phyloP scores from a whole-genome alignment of 2,888 invertebrate genomes.

The Ormyrus nitidulus region DNA sequence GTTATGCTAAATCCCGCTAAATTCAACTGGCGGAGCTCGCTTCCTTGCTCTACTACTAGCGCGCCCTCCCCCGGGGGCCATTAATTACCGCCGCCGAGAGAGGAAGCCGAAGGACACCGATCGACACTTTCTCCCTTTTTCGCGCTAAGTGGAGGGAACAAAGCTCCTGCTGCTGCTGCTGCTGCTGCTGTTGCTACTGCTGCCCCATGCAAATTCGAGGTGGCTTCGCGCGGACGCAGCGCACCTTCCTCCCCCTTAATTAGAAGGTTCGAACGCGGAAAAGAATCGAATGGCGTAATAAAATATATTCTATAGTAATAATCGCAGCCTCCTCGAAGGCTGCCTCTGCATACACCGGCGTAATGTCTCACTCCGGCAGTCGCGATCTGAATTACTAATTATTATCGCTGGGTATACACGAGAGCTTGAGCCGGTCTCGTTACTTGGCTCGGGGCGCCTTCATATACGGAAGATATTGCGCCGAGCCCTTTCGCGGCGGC shows the following conservation, averaged over 20 bases:
- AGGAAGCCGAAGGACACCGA: constrained; percentile 30
- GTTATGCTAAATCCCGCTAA: constrained; percentile 73
- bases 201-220: no score
- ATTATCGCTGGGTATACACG: constrained; percentile 39
- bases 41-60: constrained; percentile 23
- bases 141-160: constrained; percentile 31
- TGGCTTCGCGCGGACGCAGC: no score
- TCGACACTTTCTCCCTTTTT: constrained; percentile 33
- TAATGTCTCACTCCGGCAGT: constrained; percentile 66
- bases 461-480: constrained; percentile 29
- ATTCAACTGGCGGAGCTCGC: constrained; percentile 63
- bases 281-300: no score
- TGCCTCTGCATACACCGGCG: constrained; percentile 39
- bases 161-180: constrained; percentile 10
- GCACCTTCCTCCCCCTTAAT: no score
- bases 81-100: constrained; percentile 45
- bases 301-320: constrained; percentile 8
- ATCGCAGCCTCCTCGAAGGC: not conserved
- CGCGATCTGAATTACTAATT: constrained; percentile 67
- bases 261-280: no score
- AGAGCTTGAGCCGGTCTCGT: constrained; percentile 18
- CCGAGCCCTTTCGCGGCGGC: not conserved
- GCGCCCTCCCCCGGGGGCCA: constrained; percentile 13
- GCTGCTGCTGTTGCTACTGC: no score
- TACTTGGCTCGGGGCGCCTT: constrained; percentile 11